Conservation (phyloP, 2,888 invertebrate species). For the Chloroclysta siterata region DNA sequence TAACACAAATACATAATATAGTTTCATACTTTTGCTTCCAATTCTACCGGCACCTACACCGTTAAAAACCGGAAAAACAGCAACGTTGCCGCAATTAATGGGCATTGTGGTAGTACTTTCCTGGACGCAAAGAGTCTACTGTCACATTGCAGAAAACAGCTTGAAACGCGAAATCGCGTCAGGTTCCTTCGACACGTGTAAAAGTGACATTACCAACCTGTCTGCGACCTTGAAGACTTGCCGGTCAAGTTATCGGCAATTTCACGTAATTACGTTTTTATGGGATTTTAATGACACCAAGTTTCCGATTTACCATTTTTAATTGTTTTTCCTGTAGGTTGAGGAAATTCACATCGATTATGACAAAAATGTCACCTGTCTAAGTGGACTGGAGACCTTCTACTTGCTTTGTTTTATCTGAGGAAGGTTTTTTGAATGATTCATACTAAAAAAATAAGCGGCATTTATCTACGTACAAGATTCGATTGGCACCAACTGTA, state of each 20-base stretch:
- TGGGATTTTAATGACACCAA: conserved; percentile 12
- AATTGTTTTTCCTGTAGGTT: conserved; percentile 16
- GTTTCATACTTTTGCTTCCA: too few relatives aligned
- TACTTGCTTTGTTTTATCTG: background rate
- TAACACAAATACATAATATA: background rate
- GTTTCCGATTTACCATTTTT: conserved; percentile 15
- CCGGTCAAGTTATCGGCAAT: conserved; percentile 15
- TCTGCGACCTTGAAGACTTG: conserved; percentile 10
- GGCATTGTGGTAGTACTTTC: too few relatives aligned
- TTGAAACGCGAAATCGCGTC: background rate
- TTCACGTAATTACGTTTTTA: conserved; percentile 20
- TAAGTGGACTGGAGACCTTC: background rate
- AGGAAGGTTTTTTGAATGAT: background rate
- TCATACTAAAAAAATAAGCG: too few relatives aligned
- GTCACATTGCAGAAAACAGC: too few relatives aligned
- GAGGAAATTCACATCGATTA: conserved; percentile 37
- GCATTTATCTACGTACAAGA: too few relatives aligned
- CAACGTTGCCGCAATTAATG: too few relatives aligned
- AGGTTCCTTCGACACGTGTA: conserved; percentile 4
- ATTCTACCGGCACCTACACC: too few relatives aligned
- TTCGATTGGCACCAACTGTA: too few relatives aligned
- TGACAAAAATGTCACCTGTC: conserved; percentile 29
- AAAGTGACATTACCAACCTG: conserved; percentile 16
- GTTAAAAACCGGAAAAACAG: too few relatives aligned
- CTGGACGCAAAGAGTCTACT: too few relatives aligned